Percentiles rank a stretch among this genome's conserved stretches.
Conservation (phyloP, 2,113 vertebrate species). For the Scalopus aquaticus region DNA sequence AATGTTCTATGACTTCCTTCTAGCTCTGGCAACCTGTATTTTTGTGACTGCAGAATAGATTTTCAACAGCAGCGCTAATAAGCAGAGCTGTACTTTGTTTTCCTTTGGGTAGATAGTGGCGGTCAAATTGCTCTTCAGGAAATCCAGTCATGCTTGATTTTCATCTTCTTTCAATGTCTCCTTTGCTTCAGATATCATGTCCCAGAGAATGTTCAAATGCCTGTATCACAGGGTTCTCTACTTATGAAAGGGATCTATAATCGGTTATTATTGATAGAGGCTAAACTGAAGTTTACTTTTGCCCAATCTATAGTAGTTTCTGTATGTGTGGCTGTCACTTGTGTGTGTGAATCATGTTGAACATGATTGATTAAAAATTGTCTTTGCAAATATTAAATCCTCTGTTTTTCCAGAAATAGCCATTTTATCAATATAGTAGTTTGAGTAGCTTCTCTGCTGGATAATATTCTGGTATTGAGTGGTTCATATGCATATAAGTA, state of each 20-base stretch:
- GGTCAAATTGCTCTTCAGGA: neutral
- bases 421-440: neutral
- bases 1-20: neutral
- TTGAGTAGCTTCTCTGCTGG: neutral
- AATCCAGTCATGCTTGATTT: neutral
- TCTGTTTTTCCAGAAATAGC: neutral
- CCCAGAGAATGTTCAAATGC: neutral
- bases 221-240: neutral
- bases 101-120: neutral
- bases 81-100: neutral
- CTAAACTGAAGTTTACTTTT: neutral
- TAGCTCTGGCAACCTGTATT: neutral
- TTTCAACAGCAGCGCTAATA: neutral
- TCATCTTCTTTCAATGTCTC: neutral
- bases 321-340: neutral
- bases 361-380: neutral
- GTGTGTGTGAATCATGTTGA: neutral
- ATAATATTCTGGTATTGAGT: neutral
- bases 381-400: neutral
- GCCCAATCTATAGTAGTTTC: neutral
- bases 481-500: neutral
- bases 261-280: neutral
- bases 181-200: neutral
- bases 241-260: slow-evolving; percentile 9
- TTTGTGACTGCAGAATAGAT: neutral